These are phyloP conservation scores for Papilio polytes DNA, from an alignment of 1,140 invertebrate genomes.

Conservation along the genomic window DNA sequence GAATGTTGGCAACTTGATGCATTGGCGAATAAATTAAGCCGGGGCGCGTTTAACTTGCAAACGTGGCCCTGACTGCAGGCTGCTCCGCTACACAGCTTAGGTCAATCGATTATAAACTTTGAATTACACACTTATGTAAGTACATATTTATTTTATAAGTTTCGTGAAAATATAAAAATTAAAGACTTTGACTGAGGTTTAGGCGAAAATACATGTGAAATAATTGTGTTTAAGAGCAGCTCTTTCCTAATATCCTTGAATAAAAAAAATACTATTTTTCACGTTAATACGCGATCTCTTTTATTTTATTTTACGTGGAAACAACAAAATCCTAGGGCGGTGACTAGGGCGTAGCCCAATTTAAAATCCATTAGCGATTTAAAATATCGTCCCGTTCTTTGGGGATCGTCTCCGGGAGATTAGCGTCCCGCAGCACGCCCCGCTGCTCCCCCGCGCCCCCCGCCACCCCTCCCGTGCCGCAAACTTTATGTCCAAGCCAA, in stretches of 20 bases:
- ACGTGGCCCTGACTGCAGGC: not conserved
- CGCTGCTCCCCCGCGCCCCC: not conserved
- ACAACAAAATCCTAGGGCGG: not conserved
- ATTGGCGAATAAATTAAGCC: slow-evolving; percentile 16
- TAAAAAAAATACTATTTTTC: too few species aligned
- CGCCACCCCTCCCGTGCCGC: not conserved
- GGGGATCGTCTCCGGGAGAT: slow-evolving; percentile 11
- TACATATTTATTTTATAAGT: not conserved
- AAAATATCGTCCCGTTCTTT: slow-evolving; percentile 17
- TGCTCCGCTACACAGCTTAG: slow-evolving; percentile 2
- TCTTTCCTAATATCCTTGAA: too few species aligned
- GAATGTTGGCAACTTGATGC: slow-evolving; percentile 25
- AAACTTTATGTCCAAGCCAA: slow-evolving; percentile 16
- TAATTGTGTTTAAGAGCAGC: too few species aligned
- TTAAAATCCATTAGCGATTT: slow-evolving; percentile 28
- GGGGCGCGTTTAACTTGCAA: not conserved
- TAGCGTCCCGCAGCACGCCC: not conserved
- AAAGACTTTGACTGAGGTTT: too few species aligned
- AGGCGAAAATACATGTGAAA: too few species aligned
- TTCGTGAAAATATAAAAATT: too few species aligned
- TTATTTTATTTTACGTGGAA: not conserved
- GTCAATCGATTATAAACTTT: slow-evolving; percentile 21
- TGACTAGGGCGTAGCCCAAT: slow-evolving; percentile 16
- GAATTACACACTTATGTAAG: not conserved
- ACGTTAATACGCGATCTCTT: too few species aligned